Evolutionary conservation across 2,888 invertebrate species (phyloP).

Genomic region (Tachina grossa): DNA sequence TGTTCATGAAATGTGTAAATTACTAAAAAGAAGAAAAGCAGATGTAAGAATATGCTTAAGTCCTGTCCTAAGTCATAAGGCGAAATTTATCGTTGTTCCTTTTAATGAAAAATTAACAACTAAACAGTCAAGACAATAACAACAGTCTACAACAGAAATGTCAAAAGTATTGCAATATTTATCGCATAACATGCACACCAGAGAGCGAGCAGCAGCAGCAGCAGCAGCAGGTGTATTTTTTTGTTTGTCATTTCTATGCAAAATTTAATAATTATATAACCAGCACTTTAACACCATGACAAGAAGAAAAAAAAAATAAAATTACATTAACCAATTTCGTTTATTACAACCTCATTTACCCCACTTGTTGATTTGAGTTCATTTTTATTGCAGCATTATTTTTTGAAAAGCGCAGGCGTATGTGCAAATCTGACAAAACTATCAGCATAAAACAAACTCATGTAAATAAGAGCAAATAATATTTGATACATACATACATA

Average conservation of each 20-base stretch:
- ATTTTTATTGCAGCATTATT: conserved; percentile 4
- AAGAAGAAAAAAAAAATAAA: conserved; percentile 2
- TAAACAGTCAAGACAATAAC: conserved; percentile 8
- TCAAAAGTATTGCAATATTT: conserved; percentile 36
- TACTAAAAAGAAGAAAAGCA: neutral
- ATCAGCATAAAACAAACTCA: conserved; percentile 34
- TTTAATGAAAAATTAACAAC: conserved; percentile 18
- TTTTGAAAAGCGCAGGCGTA: conserved; percentile 66
- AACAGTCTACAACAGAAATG: neutral
- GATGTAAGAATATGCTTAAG: conserved; percentile 31
- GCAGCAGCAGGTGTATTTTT: conserved; percentile 42
- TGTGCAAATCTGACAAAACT: conserved; percentile 43
- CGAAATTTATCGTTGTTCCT: neutral
- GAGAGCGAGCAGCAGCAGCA: neutral
- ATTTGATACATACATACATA: too few species aligned
- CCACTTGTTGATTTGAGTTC: conserved; percentile 50
- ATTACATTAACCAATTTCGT: conserved; percentile 9
- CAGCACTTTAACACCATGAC: conserved; percentile 34
- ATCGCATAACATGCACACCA: conserved; percentile 5
- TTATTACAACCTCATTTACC: conserved; percentile 42
- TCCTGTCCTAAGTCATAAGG: conserved; percentile 1
- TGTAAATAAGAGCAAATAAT: neutral
- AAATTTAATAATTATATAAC: conserved; percentile 28
- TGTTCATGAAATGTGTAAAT: neutral
- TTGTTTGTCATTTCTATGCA: conserved; percentile 28